Evolutionary conservation across 2,113 vertebrate species (phyloP).

Genomic region (Trematomus loennbergii): DNA sequence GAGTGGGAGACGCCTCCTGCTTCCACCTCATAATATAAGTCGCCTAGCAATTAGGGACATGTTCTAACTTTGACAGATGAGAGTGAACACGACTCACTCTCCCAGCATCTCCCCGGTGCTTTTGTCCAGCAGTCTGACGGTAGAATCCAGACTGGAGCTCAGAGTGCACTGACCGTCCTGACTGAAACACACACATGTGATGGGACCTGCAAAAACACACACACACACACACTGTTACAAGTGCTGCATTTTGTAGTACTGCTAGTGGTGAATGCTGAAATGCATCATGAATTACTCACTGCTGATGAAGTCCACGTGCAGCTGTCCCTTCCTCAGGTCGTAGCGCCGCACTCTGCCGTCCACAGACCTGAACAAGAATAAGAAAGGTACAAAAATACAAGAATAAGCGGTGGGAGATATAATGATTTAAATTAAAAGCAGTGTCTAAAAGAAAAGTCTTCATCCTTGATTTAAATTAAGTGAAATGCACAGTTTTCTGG

Average conservation of each 20-base stretch:
- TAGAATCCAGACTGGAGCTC: constrained; percentile 90
- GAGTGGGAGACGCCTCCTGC: no score
- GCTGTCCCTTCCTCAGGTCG: constrained; percentile 91
- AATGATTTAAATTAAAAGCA: no score
- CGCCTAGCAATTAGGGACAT: no score
- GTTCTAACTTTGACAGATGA: background rate
- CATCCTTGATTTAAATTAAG: no score
- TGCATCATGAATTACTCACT: constrained; percentile 85
- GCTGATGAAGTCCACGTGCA: constrained; percentile 89
- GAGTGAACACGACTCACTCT: constrained; percentile 84
- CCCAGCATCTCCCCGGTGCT: constrained; percentile 93
- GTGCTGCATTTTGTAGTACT: no score
- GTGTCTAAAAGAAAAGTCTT: no score
- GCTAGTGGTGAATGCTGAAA: background rate
- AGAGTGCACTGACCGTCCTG: constrained; percentile 90
- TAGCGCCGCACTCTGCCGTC: constrained; percentile 88
- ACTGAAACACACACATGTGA: constrained; percentile 96
- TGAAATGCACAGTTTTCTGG: no score
- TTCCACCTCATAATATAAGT: no score
- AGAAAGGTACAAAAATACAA: no score
- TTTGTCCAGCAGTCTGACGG: constrained; percentile 91
- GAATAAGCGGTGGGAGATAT: no score
- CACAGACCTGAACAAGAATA: constrained; percentile 83
- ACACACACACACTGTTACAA: background rate
- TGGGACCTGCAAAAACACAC: constrained; percentile 74